These are phyloP conservation scores for Brotula barbata DNA, from an alignment of 2,797 vertebrate species.

Conservation along the genomic window DNA sequence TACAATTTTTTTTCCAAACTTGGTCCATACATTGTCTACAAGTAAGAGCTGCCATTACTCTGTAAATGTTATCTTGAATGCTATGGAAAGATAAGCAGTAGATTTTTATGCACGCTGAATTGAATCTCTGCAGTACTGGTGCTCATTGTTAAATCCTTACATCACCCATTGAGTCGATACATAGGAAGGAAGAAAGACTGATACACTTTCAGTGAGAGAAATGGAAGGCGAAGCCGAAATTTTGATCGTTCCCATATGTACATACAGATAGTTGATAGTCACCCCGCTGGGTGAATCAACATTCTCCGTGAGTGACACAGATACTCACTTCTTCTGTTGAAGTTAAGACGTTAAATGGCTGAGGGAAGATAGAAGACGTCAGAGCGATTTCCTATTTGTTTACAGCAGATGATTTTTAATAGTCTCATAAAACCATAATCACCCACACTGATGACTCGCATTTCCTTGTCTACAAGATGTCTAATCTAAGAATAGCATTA, in stretches of 20 bases:
- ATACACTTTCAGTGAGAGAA: slow-evolving; percentile 9
- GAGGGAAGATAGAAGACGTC: slow-evolving; percentile 49
- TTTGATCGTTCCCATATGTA: slow-evolving; percentile 79
- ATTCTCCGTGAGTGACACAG: slow-evolving; percentile 73
- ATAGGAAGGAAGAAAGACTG: slow-evolving; percentile 27
- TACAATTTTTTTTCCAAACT: neutral
- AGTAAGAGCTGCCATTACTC: slow-evolving; percentile 14
- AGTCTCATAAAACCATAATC: slow-evolving; percentile 58
- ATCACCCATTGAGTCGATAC: slow-evolving; percentile 12
- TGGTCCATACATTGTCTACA: slow-evolving; percentile 12
- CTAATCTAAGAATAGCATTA: slow-evolving; percentile 14
- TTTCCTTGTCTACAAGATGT: slow-evolving; percentile 36
- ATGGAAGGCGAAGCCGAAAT: slow-evolving; percentile 38
- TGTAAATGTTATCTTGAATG: slow-evolving; percentile 11
- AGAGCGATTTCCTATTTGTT: slow-evolving; percentile 60
- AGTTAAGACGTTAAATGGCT: slow-evolving; percentile 49
- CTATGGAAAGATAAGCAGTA: slow-evolving; percentile 33
- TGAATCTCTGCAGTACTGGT: slow-evolving; percentile 24
- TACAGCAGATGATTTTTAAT: slow-evolving; percentile 64
- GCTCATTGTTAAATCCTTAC: slow-evolving; percentile 23
- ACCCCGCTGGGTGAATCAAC: slow-evolving; percentile 74
- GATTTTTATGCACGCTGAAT: slow-evolving; percentile 10
- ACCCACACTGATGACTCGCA: slow-evolving; percentile 61
- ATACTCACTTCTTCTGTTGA: slow-evolving; percentile 63
- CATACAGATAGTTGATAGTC: slow-evolving; percentile 75